These are phyloP conservation scores for Dromas ardeola DNA, from an alignment of 2,113 vertebrate genomes.

Conservation along the genomic window DNA sequence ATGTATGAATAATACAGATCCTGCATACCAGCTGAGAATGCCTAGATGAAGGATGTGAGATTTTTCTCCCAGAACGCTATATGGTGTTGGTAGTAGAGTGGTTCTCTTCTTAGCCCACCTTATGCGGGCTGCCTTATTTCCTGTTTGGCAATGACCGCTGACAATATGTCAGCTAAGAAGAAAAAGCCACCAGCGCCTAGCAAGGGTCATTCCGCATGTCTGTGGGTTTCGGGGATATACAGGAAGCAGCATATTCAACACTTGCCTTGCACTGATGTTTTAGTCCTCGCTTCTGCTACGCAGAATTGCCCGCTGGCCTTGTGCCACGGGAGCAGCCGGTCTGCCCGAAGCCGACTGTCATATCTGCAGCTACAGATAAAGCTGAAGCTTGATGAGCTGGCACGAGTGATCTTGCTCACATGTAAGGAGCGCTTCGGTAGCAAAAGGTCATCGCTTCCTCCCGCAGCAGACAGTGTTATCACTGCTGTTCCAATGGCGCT, in stretches of 20 bases:
- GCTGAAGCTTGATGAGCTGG: not conserved
- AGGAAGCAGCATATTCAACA: not conserved
- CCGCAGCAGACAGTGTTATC: not conserved
- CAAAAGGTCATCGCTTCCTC: not conserved
- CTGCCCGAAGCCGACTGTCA: not conserved
- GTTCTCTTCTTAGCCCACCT: not conserved
- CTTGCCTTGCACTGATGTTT: not conserved
- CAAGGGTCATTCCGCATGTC: not conserved
- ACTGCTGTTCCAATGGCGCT: not conserved
- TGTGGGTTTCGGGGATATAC: not conserved
- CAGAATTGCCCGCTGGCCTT: not conserved
- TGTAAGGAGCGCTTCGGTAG: not conserved
- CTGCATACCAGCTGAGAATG: not conserved
- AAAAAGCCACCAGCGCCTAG: not conserved
- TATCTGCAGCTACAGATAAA: not conserved
- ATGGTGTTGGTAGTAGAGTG: not conserved
- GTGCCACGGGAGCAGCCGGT: not conserved
- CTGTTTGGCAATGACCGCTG: not conserved
- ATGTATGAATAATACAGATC: not conserved
- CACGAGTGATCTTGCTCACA: not conserved
- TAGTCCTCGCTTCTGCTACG: not conserved
- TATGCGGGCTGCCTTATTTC: not conserved
- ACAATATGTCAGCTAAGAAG: not conserved
- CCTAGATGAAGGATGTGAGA: not conserved
- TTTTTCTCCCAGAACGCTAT: not conserved